A percentile compares a stretch with the other conserved stretches of the same genome.
These are phyloP conservation scores for Oryzias celebensis DNA, from an alignment of 2,113 vertebrate genomes.

Conservation along the genomic window DNA sequence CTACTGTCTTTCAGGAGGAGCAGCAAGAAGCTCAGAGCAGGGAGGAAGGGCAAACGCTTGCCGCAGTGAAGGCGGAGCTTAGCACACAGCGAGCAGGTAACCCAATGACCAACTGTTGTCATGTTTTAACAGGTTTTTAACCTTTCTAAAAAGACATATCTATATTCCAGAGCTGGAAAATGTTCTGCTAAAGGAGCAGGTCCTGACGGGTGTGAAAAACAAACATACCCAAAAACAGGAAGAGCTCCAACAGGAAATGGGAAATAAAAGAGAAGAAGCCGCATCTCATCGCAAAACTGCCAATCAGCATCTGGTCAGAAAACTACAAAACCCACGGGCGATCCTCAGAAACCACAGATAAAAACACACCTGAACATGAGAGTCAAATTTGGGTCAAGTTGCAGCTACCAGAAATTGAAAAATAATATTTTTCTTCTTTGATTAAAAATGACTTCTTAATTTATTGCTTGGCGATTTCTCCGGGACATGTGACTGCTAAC, in stretches of 20 bases:
- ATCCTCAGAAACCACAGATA: no score
- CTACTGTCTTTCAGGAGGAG: neutral
- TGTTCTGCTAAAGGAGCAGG: slow-evolving; percentile 35
- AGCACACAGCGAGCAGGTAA: slow-evolving; percentile 32
- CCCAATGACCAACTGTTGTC: no score
- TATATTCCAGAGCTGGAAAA: slow-evolving; percentile 35
- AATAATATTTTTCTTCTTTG: no score
- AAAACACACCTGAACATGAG: no score
- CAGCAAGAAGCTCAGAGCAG: slow-evolving; percentile 37
- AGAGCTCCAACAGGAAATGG: slow-evolving; percentile 28
- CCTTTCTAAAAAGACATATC: neutral
- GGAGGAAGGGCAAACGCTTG: slow-evolving; percentile 20
- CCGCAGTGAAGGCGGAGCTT: slow-evolving; percentile 19
- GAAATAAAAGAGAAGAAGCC: neutral
- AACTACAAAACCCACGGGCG: no score
- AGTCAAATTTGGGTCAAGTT: no score
- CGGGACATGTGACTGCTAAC: no score
- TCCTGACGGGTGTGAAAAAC: slow-evolving; percentile 6
- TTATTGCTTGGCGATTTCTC: no score
- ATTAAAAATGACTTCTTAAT: no score
- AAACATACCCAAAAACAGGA: slow-evolving; percentile 8
- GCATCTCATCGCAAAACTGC: neutral
- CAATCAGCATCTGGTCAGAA: neutral
- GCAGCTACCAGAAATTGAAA: no score
- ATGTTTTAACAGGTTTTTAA: no score